These are phyloP conservation scores for Heliothis subflexa DNA, from an alignment of 1,140 invertebrate species.

Conservation along the genomic window DNA sequence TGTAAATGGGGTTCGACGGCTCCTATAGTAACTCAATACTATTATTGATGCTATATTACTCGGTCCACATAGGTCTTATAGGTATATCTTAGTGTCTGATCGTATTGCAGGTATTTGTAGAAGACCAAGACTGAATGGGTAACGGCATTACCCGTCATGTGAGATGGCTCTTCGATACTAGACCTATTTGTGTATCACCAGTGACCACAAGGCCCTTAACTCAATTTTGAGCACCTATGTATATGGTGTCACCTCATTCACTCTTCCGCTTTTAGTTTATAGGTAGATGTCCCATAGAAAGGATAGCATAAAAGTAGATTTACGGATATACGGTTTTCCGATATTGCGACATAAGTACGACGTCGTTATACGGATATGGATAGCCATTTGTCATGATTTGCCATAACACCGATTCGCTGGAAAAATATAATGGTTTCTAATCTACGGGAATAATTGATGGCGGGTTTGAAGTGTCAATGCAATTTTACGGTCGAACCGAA, in stretches of 20 bases:
- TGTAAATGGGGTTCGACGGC: neutral
- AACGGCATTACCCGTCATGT: too few relatives aligned
- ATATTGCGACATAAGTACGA: constrained; percentile 36
- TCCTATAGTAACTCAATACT: neutral
- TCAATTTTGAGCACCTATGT: too few relatives aligned
- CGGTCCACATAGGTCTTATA: too few relatives aligned
- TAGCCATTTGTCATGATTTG: constrained; percentile 45
- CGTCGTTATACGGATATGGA: constrained; percentile 37
- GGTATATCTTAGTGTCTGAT: neutral
- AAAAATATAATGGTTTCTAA: constrained; percentile 41
- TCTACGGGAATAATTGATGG: constrained; percentile 39
- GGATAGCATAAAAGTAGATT: constrained; percentile 34
- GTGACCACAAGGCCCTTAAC: too few relatives aligned
- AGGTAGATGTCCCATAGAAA: constrained; percentile 5
- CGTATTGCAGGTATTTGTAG: neutral
- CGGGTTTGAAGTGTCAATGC: constrained; percentile 31
- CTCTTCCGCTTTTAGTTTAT: neutral
- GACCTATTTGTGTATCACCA: too few relatives aligned
- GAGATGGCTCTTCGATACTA: too few relatives aligned
- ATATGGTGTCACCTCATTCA: neutral
- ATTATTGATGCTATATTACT: neutral
- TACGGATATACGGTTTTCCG: constrained; percentile 40
- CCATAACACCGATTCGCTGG: constrained; percentile 41
- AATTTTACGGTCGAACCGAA: constrained; percentile 19
- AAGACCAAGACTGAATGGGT: too few relatives aligned